These are phyloP conservation scores for Nesidiocoris tenuis DNA, from an alignment of 2,888 invertebrate species.

Conservation along the genomic window DNA sequence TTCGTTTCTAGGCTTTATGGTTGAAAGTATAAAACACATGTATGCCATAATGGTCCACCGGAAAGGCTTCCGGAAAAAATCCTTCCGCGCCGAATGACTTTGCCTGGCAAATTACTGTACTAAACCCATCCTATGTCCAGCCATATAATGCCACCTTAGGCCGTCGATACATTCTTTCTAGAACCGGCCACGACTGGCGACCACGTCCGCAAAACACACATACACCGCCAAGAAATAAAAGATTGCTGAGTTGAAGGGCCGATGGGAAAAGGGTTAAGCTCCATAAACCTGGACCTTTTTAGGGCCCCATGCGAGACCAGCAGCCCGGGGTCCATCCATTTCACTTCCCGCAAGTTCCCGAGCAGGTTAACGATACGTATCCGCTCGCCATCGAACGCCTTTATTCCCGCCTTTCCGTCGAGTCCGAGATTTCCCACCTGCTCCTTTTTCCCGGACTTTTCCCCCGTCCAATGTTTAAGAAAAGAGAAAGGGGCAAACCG, in stretches of 20 bases:
- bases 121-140: background rate
- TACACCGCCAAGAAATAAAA: background rate
- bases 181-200: background rate
- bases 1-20: no score
- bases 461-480: background rate
- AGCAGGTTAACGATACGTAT: background rate
- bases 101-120: background rate
- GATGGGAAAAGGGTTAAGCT: background rate
- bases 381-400: background rate
- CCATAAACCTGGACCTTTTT: background rate
- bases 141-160: background rate
- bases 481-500: background rate
- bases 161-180: background rate
- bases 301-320: background rate
- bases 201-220: background rate
- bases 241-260: background rate
- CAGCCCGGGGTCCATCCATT: background rate
- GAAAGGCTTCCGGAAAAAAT: background rate
- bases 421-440: background rate
- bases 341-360: background rate
- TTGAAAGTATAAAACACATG: no score
- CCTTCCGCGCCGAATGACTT: background rate
- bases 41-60: no score
- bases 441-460: no score
- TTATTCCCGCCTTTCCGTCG: conserved; percentile 8